Evolutionary conservation across 2,113 vertebrate species (phyloP), one percentile per base, ranked within the genome.

Genomic region (Aspiorhynchus laticeps): DNA sequence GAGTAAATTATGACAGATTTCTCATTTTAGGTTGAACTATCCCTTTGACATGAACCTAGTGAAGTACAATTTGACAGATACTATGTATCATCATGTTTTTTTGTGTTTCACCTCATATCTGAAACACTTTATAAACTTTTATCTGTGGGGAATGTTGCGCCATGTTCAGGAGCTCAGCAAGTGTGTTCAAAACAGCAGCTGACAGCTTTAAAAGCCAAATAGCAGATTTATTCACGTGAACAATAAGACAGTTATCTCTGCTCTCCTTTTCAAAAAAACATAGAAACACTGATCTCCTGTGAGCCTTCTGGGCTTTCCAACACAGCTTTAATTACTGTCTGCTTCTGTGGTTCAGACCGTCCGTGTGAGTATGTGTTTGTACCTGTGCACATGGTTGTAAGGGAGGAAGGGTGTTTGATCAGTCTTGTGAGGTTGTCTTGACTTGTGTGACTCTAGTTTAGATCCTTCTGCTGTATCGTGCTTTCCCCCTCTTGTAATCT

Each of bases 281-380:
- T 81, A 51, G 67, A 63, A 80, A 85, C 80, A 67, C 83, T 33
- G 80, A 90, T 88, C 89, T 88, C 86, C 80, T 53, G 74, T 83
- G 83, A 87, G 86, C 48, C 33, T 65, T 59, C 63, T 87, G 80
- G 83, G 89, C 75, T 88, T 90, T 87, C 79, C 83, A 80, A 12
- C 53, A 79, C 56, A 69, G 80, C 87, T 87, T 86, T 90, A 88
- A 88, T 90, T 90, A 87, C 76, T 17, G 87, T 67, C 87, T 90
- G 83, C 86, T 80, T 53, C 80, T 85, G 75, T 71, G 82, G 59
- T 75, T 85, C 74, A 75, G 77, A 83, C 26, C 76, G 73, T 74
- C 69, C 73, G 56, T 61, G 24, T 24, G 21, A 61, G 56, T n/a
- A 24, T 59, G 56, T 61, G 56, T 61, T 61, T 61, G 56, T 61